A percentile compares a stretch with the other conserved stretches of the same genome.
Conservation (phyloP, 2,888 invertebrate genomes). For the Pardosa pseudoannulata region DNA sequence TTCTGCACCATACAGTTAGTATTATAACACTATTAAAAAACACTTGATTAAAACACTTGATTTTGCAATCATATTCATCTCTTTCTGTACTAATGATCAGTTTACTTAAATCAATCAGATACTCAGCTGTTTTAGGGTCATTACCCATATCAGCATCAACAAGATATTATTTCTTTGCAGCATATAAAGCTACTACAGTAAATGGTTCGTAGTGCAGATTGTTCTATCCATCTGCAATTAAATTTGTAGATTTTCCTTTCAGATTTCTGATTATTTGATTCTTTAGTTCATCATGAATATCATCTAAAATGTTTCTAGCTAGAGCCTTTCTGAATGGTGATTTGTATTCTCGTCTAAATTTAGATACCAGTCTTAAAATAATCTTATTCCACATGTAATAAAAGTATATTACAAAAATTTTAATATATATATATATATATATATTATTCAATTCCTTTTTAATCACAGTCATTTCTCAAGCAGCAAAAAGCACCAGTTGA, state of each 20-base stretch:
- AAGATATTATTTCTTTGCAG: conserved; percentile 4
- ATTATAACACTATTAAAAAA: too few species aligned
- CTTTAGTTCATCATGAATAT: background rate
- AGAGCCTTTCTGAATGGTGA: conserved; percentile 11
- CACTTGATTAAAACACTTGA: conserved; percentile 20
- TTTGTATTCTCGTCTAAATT: too few species aligned
- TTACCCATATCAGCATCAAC: conserved; percentile 1
- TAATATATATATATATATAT: background rate
- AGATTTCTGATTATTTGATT: background rate
- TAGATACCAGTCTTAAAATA: background rate
- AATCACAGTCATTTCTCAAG: background rate
- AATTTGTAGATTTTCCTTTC: background rate
- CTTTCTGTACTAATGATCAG: conserved; percentile 5
- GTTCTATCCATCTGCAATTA: conserved; percentile 25
- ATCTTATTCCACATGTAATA: background rate
- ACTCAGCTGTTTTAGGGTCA: conserved; percentile 3
- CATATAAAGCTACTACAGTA: background rate
- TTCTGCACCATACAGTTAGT: conserved; percentile 30
- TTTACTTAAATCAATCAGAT: conserved; percentile 15
- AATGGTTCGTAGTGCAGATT: conserved; percentile 18
- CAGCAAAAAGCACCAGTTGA: background rate
- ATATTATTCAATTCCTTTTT: background rate
- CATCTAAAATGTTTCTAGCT: conserved; percentile 5
- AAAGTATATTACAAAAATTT: conserved; percentile 18
- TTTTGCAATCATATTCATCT: conserved; percentile 27